Evolutionary conservation across 1,140 invertebrate genomes (phyloP).

Genomic region (Microplitis demolitor): DNA sequence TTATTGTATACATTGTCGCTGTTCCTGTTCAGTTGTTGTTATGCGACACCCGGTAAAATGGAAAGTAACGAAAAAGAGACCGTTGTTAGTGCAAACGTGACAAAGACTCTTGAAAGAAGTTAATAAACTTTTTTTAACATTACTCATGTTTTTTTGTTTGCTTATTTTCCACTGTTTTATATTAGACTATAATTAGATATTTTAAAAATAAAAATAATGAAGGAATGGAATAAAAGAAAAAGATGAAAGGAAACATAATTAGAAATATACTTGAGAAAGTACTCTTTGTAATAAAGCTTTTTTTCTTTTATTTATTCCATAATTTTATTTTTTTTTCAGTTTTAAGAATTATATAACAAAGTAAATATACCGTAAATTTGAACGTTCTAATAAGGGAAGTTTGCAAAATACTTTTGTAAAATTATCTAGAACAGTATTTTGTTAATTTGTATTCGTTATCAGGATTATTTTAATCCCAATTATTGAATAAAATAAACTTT

Average conservation of each 20-base stretch:
- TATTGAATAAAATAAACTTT: no score
- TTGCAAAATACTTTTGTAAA: no score
- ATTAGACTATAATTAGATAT: neutral
- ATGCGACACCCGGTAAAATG: neutral
- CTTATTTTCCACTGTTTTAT: neutral
- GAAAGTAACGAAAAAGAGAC: neutral
- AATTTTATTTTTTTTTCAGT: no score
- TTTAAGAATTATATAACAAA: no score
- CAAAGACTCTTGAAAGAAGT: neutral
- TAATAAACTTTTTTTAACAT: slow-evolving; percentile 1
- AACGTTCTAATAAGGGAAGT: no score
- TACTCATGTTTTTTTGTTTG: slow-evolving; percentile 16
- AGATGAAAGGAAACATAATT: neutral
- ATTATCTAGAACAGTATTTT: no score
- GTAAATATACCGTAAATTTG: no score
- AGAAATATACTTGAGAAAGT: slow-evolving; percentile 3
- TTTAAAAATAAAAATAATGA: neutral
- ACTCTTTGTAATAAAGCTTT: neutral
- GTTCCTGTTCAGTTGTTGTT: neutral
- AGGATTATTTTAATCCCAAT: no score
- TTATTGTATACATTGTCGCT: no score
- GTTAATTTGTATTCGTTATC: no score
- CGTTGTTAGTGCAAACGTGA: neutral
- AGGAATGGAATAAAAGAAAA: neutral
- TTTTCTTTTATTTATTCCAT: neutral